Evolutionary conservation across 2,797 vertebrate genomes (phyloP).

Genomic region (Cossypha dichroa): DNA sequence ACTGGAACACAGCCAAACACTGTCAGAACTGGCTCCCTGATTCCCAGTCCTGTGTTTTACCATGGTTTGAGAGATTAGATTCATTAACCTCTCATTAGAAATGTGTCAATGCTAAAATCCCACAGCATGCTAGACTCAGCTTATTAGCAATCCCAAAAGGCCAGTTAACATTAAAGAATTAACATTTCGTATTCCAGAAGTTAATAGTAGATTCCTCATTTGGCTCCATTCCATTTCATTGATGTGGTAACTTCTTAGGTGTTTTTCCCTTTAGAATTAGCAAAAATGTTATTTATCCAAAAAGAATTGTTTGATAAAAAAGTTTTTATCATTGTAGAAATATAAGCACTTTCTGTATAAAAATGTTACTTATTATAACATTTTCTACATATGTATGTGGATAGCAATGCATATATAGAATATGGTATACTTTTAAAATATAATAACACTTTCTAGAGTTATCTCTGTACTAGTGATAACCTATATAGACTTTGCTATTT

Average conservation of each 20-base stretch:
- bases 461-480: background rate
- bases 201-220: conserved; percentile 19
- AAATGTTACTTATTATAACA: background rate
- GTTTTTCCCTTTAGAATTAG: background rate
- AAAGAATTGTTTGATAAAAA: background rate
- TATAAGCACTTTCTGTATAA: background rate
- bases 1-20: conserved; percentile 34
- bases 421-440: background rate
- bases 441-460: background rate
- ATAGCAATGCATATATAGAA: background rate
- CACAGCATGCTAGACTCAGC: background rate
- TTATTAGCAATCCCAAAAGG: conserved; percentile 35
- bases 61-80: conserved; percentile 41
- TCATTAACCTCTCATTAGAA: conserved; percentile 67
- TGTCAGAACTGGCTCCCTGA: conserved; percentile 39
- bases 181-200: conserved; percentile 11
- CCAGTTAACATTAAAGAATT: conserved; percentile 18
- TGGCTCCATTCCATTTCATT: background rate
- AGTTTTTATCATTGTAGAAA: background rate
- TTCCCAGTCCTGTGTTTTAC: conserved; percentile 30
- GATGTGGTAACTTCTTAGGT: background rate
- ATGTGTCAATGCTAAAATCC: conserved; percentile 36
- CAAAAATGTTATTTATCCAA: background rate
- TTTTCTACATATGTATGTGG: background rate
- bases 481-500: background rate